Base-by-base conservation (phyloP, 2,797 vertebrate genomes). In the Sarcoramphus papa region DNA sequence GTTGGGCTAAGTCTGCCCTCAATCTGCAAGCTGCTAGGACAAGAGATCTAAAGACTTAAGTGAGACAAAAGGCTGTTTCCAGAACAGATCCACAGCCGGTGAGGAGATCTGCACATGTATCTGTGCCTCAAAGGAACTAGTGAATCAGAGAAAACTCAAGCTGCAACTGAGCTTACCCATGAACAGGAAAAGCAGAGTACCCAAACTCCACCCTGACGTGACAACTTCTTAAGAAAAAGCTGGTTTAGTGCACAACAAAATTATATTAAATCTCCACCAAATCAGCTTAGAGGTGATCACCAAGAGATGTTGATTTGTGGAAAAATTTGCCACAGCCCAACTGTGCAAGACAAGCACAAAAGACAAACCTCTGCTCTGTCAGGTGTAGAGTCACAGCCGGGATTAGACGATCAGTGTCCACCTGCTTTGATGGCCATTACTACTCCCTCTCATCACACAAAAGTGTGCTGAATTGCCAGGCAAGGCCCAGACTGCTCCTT, bases 351-450 rank as follows among this genome's bases (percentile, higher is more conserved):
- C 24, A 90, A 76, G 30, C 70, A 80, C 20, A 62, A 53, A 64
- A 80, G 33, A 40, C 54, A 90, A 77, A 76, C 10, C 43, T 64
- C 50, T 88, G 30, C 69, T 72, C 41, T 1, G 0, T 31, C 48
- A 60, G 22, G 37, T 22, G 19, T 0, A 45, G 25, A 53, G 12
- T 43, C 53, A 80, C 22, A 70, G 30, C 30, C 0, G 2, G 76
- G 31, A 60, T 7, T 3, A 88, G n/a, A 73, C 17, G 19, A 47
- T 35, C 5, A 4, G 37, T 33, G 30, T 8, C n/a, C 59, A 53
- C 7, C 41, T n/a, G 40, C 40, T 73, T 24, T 2, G 5, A 57
- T 2, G 12, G 73, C 56, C 1, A 0, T 14, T 8, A 28, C 81
- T 33, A 45, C 9, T 23, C 25, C 18, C 75, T 59, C 68, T 57